Conservation (phyloP, 2,797 vertebrate genomes). For the Rhinichthys osculus region DNA sequence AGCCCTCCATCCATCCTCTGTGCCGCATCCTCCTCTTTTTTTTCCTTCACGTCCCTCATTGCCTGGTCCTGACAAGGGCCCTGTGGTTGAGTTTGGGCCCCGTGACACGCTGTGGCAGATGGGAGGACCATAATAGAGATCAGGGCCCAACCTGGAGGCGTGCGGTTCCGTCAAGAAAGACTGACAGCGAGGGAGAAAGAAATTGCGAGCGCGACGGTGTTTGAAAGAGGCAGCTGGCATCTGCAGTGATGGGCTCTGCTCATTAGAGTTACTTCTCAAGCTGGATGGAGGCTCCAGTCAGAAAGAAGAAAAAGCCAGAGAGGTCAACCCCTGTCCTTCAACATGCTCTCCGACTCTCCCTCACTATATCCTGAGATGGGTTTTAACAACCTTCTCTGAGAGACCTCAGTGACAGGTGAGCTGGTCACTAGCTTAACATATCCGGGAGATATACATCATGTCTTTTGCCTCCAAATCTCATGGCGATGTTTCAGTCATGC, state of each 20-base stretch:
- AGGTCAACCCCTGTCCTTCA: slow-evolving; percentile 63
- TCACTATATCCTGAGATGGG: slow-evolving; percentile 40
- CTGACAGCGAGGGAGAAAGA: slow-evolving; percentile 50
- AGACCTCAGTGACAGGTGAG: slow-evolving; percentile 43
- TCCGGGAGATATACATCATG: neutral
- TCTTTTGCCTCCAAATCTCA: slow-evolving; percentile 18
- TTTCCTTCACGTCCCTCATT: slow-evolving; percentile 28
- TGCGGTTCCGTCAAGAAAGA: slow-evolving; percentile 38
- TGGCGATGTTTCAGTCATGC: slow-evolving; percentile 29
- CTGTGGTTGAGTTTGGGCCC: slow-evolving; percentile 41
- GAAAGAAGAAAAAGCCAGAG: slow-evolving; percentile 43
- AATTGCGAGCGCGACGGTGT: slow-evolving; percentile 13
- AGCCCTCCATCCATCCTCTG: slow-evolving; percentile 29
- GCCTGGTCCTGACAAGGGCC: slow-evolving; percentile 49
- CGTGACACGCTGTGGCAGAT: slow-evolving; percentile 53
- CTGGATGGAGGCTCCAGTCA: slow-evolving; percentile 64
- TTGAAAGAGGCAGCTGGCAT: slow-evolving; percentile 59
- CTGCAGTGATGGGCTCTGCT: slow-evolving; percentile 65
- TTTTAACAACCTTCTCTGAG: slow-evolving; percentile 46
- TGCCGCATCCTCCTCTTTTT: neutral
- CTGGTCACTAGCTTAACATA: slow-evolving; percentile 20
- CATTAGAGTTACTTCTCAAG: slow-evolving; percentile 74
- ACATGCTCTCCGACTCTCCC: slow-evolving; percentile 21
- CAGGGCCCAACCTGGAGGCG: slow-evolving; percentile 49
- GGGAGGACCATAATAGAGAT: slow-evolving; percentile 53